Evolutionary conservation across 2,797 vertebrate species (phyloP), one percentile per base, ranked within the genome.

Genomic region (Simalia tracyae): DNA sequence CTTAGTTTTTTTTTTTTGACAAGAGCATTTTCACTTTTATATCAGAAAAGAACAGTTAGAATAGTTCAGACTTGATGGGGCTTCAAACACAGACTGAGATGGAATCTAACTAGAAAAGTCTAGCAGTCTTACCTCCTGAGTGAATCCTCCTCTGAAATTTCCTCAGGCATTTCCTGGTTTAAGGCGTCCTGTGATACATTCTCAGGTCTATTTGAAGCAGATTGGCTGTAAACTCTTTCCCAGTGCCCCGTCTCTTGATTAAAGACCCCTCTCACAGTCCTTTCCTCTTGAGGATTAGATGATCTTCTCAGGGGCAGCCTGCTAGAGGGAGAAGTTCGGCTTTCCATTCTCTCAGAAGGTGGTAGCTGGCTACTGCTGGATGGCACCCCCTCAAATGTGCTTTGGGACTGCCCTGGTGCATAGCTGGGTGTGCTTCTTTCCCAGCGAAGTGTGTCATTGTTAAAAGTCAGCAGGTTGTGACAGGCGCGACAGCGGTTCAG

Each of bases 401-500:
- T 96, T 88, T 98, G 97, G 84, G 98, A 98, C 24, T 98, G 98
- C 28, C 97, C 96, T 90, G 98, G 93, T 59, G 98, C 94, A 94
- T 97, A 98, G 96, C 96, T 97, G 92, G 98, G 96, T 85, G 97
- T 98, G 92, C 98, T 99, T 96, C 99, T 98, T 96, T 99, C 99
- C 99, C 99, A 99, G 95, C 99, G 99, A 95, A 99, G 98, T 4
- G 99, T 99, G 97, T 99, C 99, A 3, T 99, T 99, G 97, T 99
- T 99, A 96, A 99, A 99, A 92, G 99, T 99, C 94, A 99, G 98
- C 96, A 99, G 98, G 97, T 99, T 99, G 98, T 99, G 99, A 97
- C 99, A 99, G 84, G 99, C 99, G 14, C 99, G 98, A 97, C 99
- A 99, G 96, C 99, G 98, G 96, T 99, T 99, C 94, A 99, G 98